Base-by-base conservation (phyloP, 2,113 vertebrate species). In the Prunella himalayana region DNA sequence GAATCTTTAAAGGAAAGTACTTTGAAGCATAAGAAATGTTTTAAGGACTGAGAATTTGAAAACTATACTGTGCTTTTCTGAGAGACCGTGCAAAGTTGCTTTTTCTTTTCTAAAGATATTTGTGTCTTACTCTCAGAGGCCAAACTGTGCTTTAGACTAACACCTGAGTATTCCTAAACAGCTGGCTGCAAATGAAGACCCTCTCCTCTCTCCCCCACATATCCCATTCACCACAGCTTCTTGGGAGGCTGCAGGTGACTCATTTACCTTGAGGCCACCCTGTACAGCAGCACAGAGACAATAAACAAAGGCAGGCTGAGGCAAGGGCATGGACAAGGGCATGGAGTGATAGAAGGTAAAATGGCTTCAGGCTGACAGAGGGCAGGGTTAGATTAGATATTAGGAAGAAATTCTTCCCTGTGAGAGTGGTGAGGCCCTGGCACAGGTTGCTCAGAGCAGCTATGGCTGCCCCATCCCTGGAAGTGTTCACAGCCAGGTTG, bases 21-120 rank as follows among this genome's bases (percentile, higher is more conserved):
- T 90, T 88, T 90, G 64, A 90, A 90, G 72, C 31, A 19, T 88
- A 37, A 73, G 71, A 80, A 92, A 42, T 15, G 13, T 53, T 83
- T 18, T 65, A 77, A 66, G 54, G 77, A 63, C 54, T 50, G n/a
- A 54, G 54, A 77, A 35, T n/a, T 93, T 3, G 1, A 60, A 85
- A 76, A 51, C 30, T 59, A 12, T 5, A 4, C 35, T 15, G 3
- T 41, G 49, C 14, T 59, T 86, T 63, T 83, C 59, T 6, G 2
- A 92, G 57, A 85, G 17, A 33, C 14, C 8, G 1, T 25, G 30
- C 24, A 71, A 85, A 69, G 9, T 51, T 91, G 51, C 25, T 2
- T 0, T n/a, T 83, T 19, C 9, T 21, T 78, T 84, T 56, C 77
- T 56, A 8, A 50, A 64, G 93, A 18, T 19, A 13, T 28, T 91